These are phyloP conservation scores for Nothocercus julius DNA, from an alignment of 2,113 vertebrate genomes.

Conservation along the genomic window DNA sequence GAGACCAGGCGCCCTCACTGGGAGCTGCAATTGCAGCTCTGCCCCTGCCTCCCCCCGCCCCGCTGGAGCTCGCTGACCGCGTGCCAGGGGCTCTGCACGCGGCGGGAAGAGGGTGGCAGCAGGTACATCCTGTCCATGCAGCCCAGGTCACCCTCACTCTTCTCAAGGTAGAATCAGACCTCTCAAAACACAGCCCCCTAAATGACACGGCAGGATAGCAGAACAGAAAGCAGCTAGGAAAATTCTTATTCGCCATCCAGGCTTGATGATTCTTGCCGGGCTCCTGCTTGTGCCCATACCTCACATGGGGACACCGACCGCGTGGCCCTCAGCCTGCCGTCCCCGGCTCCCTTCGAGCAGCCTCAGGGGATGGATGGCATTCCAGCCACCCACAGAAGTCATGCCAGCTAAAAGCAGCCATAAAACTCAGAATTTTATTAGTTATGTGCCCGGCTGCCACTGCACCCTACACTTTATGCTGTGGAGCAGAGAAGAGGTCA, in stretches of 20 bases:
- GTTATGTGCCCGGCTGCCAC: slow-evolving; percentile 32
- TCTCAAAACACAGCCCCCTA: background rate
- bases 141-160: no score
- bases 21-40: background rate
- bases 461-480: slow-evolving; percentile 27
- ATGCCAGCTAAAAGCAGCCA: slow-evolving; percentile 65
- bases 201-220: background rate
- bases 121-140: background rate
- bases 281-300: background rate
- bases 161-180: background rate
- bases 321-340: background rate
- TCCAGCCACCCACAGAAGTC: slow-evolving; percentile 63
- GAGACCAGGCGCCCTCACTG: rapidly evolving
- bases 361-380: slow-evolving; percentile 70
- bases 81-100: background rate
- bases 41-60: rapidly evolving
- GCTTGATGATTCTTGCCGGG: background rate
- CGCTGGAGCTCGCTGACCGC: no score
- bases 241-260: background rate
- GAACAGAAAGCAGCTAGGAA: background rate
- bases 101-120: background rate
- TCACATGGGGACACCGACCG: background rate
- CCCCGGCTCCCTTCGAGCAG: slow-evolving; percentile 24
- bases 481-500: background rate
- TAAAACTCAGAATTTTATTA: slow-evolving; percentile 15